Evolutionary conservation across 1,140 invertebrate genomes (phyloP).

Genomic region (Lineus longissimus): DNA sequence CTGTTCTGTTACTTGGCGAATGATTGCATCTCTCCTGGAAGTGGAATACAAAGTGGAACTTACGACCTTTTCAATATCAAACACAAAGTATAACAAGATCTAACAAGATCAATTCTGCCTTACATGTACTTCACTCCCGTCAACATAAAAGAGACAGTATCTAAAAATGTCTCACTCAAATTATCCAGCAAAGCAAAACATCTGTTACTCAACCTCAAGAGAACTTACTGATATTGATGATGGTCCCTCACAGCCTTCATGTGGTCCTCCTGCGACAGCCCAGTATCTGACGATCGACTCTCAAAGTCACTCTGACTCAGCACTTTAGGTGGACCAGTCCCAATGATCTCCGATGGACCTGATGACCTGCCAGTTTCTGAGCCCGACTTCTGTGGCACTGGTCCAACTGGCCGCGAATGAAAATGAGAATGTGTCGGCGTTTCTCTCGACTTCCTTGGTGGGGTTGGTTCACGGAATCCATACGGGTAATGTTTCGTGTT

Average conservation of each 20-base stretch:
- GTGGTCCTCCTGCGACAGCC: slow-evolving; percentile 20
- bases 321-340: not conserved
- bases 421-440: not conserved
- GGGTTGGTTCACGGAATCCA: slow-evolving; percentile 14
- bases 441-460: slow-evolving; percentile 5
- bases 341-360: not conserved
- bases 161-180: too few species aligned
- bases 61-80: too few species aligned
- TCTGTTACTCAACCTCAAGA: not conserved
- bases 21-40: not conserved
- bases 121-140: too few species aligned
- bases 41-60: not conserved
- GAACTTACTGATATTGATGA: slow-evolving; percentile 39
- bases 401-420: not conserved
- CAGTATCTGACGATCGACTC: not conserved
- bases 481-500: not conserved
- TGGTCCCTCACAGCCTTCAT: slow-evolving; percentile 35
- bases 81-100: too few species aligned
- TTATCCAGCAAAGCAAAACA: too few species aligned
- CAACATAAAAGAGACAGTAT: too few species aligned
- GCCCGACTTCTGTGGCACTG: not conserved
- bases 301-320: not conserved
- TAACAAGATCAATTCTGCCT: too few species aligned
- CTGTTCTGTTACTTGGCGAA: not conserved
- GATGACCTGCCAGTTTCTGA: not conserved